Base-by-base conservation (phyloP, 2,797 vertebrate genomes). In the Pangasius larnaudii region DNA sequence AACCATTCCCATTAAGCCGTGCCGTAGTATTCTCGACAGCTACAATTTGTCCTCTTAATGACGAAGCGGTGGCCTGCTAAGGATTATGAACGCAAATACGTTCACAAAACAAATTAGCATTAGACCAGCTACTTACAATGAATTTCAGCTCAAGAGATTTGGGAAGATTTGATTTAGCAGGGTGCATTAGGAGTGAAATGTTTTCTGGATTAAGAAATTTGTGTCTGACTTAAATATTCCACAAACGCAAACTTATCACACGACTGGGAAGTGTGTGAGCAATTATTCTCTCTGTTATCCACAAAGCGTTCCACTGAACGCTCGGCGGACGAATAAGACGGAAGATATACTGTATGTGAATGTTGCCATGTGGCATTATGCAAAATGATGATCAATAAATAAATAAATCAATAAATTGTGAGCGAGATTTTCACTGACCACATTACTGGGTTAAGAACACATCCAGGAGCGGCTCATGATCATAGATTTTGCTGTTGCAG, bases 51-150 rank as follows among this genome's bases (percentile, higher is more conserved):
- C 75, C 86, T 86, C 74, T 84, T 89, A 90, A 91, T 89, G 86
- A 88, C 39, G 33, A 56, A 56, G 39, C n/a, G 30, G 18, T 85
- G 49, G 77, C 75, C 86, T 77, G 71, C 53, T 51, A n/a, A 84
- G 88, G 81, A 91, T 91, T 85, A 91, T 69, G 71, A 82, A 88
- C 87, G 42, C 88, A 86, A 90, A 91, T 82, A 78, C 86, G 83
- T 89, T 89, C 59, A 86, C 74, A 85, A 87, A 86, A 61, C 85
- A 89, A 91, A 91, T 87, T 89, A 90, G 85, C 67, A 46, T 88
- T 53, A 89, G 84, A 85, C 75, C 65, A 78, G 83, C 69, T 88
- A 49, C 85, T 87, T 88, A 90, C 72, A 87, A 88, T 88, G 90
- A 77, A 84, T 90, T 83, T 89, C 18, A 86, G 56, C 82, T 58